Evolutionary conservation across 2,888 invertebrate species (phyloP).

Genomic region (Odontomyia ornata): DNA sequence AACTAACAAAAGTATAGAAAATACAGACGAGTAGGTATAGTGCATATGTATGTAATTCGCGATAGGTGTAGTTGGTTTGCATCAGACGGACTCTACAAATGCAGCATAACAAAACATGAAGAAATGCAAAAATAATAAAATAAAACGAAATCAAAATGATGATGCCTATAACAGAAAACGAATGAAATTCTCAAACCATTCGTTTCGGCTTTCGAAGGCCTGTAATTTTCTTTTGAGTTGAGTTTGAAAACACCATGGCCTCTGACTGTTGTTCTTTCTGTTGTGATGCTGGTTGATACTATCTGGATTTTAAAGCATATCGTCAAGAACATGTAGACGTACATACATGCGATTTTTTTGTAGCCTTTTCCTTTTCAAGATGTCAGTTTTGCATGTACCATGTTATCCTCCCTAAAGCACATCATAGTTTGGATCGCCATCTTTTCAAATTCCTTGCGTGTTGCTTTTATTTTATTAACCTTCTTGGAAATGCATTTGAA

Average conservation of each 20-base stretch:
- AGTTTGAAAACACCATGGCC: constrained; percentile 32
- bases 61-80: background rate
- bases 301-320: too few relatives aligned
- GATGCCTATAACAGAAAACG: constrained; percentile 19
- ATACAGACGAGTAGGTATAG: too few relatives aligned
- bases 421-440: constrained; percentile 7
- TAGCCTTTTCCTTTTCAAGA: constrained; percentile 29
- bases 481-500: too few relatives aligned
- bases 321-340: too few relatives aligned
- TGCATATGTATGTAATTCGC: too few relatives aligned
- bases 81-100: background rate
- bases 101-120: background rate
- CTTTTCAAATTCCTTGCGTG: constrained; percentile 9
- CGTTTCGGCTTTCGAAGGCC: constrained; percentile 50
- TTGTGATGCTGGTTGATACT: background rate
- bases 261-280: background rate
- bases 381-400: constrained; percentile 46
- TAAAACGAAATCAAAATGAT: background rate
- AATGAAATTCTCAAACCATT: constrained; percentile 48
- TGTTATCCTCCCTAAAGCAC: constrained; percentile 40
- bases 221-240: constrained; percentile 48
- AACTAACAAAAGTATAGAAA: too few relatives aligned
- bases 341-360: background rate
- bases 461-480: too few relatives aligned
- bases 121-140: constrained; percentile 6